Evolutionary conservation across 2,888 invertebrate species (phyloP), one percentile per base, ranked within the genome.

Genomic region (Drosophila antonietae): DNA sequence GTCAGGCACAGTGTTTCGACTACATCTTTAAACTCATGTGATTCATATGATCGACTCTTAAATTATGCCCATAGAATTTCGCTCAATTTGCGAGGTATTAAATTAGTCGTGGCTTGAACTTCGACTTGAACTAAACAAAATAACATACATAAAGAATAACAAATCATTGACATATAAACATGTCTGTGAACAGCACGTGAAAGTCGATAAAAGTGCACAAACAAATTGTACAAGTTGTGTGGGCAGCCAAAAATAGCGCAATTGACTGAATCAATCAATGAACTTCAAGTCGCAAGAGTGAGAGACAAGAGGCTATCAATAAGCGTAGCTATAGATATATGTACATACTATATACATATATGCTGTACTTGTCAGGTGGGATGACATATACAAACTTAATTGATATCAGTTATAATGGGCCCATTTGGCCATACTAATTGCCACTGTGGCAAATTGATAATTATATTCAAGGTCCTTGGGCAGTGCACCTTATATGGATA

Each of bases 391-490:
- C 14, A 35, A 39, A 12, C 49, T 28, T 68, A 78, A 74, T 74
- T 74, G 69, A 65, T 75, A 76, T 55, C 61, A 63, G 57, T 15
- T 33, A n/a, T 52, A 78, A 71, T 75, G 65, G 81, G 37, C 49
- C 66, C 73, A 70, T 52, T 57, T 65, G 68, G 52, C 41, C 20
- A 46, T 49, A 33, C 65, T 77, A 83, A 83, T 83, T 83, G 88
- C 52, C 57, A 56, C 41, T 41, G 55, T 56, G 59, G 52, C 51
- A 58, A 61, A 68, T 81, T 64, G 58, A 68, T 73, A 69, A 84
- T 81, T 81, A 75, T 49, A 55, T 51, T 58, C 71, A 71, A 66
- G 80, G 86, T 80, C 78, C 83, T 80, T 72, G 69, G 69, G 23
- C 56, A 37, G 47, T 28, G 49, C 39, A 57, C 31, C 15, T n/a